These are phyloP conservation scores for Tetramorium alpestre DNA, from an alignment of 1,140 invertebrate species.

Conservation along the genomic window DNA sequence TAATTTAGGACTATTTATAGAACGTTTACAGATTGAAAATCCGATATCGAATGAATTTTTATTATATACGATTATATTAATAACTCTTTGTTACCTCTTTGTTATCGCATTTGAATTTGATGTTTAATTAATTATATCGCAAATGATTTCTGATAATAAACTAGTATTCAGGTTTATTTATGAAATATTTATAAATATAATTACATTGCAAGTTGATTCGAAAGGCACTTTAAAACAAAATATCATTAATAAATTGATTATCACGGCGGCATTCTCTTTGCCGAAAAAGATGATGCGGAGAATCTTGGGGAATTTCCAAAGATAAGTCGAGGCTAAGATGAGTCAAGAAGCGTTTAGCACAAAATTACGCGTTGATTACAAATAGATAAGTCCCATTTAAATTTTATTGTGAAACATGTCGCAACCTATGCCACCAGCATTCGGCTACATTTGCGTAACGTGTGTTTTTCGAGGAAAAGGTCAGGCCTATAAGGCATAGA, in stretches of 20 bases:
- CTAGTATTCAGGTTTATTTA: not conserved
- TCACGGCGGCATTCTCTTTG: not conserved
- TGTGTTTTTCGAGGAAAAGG: not conserved
- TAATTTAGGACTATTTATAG: not conserved
- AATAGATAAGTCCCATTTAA: not conserved
- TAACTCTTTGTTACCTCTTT: not conserved
- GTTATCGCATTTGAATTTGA: too few species aligned
- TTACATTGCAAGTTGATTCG: not conserved
- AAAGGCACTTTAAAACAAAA: not conserved
- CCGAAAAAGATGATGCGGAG: not conserved
- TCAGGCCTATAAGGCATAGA: not conserved
- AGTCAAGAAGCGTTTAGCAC: not conserved
- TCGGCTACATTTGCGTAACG: slow-evolving; percentile 19
- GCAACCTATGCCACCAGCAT: not conserved
- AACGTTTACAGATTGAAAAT: not conserved
- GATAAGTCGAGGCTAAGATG: not conserved
- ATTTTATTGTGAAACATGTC: slow-evolving; percentile 17
- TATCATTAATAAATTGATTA: not conserved
- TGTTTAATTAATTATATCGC: not conserved
- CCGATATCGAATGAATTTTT: not conserved
- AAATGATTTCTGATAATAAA: not conserved
- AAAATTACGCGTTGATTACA: not conserved
- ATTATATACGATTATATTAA: not conserved
- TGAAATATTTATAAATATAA: not conserved
- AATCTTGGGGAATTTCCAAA: not conserved